These are phyloP conservation scores for Heliangelus exortis DNA, from an alignment of 2,797 vertebrate species.

Conservation along the genomic window DNA sequence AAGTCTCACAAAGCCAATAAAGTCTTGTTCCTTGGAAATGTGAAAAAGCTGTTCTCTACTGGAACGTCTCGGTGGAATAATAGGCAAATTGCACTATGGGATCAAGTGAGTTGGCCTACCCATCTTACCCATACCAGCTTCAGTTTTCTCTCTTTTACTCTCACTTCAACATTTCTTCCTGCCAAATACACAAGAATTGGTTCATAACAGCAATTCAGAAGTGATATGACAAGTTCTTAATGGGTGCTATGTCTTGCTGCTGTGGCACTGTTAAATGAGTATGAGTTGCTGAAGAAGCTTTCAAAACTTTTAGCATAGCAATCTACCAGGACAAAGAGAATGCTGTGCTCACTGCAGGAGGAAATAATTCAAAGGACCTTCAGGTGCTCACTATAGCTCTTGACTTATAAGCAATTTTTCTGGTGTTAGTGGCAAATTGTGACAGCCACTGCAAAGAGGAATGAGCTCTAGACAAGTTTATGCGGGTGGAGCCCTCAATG, in stretches of 20 bases:
- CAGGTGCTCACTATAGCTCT: background rate
- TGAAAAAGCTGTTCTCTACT: conserved; percentile 87
- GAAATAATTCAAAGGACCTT: background rate
- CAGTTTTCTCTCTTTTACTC: background rate
- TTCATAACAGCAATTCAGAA: background rate
- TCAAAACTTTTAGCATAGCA: background rate
- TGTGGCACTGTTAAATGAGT: background rate
- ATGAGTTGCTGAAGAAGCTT: background rate
- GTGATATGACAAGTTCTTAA: background rate
- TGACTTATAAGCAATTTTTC: background rate
- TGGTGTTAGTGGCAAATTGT: background rate
- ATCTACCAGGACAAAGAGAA: background rate
- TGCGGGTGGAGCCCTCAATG: background rate
- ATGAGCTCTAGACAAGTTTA: background rate
- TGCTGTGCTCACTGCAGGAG: background rate
- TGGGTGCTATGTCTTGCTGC: background rate
- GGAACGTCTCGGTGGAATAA: conserved; percentile 91
- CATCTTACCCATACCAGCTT: background rate
- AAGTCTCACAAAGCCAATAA: conserved; percentile 88
- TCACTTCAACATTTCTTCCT: background rate
- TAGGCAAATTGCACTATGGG: conserved; percentile 90
- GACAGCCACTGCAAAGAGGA: background rate
- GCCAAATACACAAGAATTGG: background rate
- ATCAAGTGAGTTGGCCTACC: conserved; percentile 81
- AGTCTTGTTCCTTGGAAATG: conserved; percentile 88